These are phyloP conservation scores for Hirudinaria manillensis DNA, from an alignment of 2,888 invertebrate genomes.

Conservation along the genomic window DNA sequence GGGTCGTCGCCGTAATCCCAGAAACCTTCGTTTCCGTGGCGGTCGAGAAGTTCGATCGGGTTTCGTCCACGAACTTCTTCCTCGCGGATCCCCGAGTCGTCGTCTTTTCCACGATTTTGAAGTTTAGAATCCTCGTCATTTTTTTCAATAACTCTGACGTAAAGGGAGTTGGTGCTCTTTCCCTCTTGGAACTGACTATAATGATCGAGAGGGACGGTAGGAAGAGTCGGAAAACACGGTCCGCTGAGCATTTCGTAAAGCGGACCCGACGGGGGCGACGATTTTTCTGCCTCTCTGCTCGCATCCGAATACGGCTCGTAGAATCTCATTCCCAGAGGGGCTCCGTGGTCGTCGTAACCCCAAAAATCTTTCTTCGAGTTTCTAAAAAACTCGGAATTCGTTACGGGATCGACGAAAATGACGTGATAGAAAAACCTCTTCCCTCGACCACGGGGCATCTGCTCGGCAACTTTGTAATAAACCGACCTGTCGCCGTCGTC, in stretches of 20 bases:
- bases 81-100: not conserved
- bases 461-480: constrained; percentile 15
- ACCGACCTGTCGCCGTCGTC: not conserved
- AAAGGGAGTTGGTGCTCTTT: too few species aligned
- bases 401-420: not conserved
- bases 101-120: not conserved
- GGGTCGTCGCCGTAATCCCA: not conserved
- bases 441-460: not conserved
- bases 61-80: not conserved
- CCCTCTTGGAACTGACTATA: not conserved
- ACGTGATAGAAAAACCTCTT: constrained; percentile 1
- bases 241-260: constrained; percentile 10
- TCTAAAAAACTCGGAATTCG: not conserved
- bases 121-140: too few species aligned
- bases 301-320: not conserved
- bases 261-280: not conserved
- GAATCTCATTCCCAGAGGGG: not conserved
- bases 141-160: too few species aligned
- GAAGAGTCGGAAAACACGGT: not conserved
- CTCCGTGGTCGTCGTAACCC: constrained; percentile 23
- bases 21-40: not conserved
- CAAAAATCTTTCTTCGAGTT: constrained; percentile 3
- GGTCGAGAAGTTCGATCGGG: not conserved
- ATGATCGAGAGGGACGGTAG: not conserved
- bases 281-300: constrained; percentile 1